Conservation (phyloP, 2,113 vertebrate genomes). For the Octodon degus region DNA sequence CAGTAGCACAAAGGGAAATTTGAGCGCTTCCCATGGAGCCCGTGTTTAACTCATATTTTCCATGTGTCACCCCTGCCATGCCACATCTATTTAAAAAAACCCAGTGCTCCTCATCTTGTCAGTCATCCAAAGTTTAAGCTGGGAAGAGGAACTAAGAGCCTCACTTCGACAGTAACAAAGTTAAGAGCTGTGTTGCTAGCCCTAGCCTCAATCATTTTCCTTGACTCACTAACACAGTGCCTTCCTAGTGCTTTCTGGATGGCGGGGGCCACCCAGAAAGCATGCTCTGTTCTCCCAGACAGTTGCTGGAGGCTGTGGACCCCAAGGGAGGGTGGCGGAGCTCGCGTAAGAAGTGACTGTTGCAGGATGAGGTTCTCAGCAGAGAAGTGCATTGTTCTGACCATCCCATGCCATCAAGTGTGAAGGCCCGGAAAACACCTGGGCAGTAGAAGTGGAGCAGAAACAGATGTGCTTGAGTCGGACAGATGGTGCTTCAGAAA, state of each 20-base stretch:
- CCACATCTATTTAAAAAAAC: not conserved
- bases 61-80: not conserved
- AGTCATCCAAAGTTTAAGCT: not conserved
- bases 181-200: not conserved
- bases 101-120: not conserved
- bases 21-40: not conserved
- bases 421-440: conserved; percentile 14
- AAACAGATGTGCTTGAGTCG: not conserved
- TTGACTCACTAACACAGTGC: not conserved
- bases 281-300: not conserved
- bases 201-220: not conserved
- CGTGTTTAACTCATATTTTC: not conserved
- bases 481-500: not conserved
- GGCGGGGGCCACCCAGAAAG: not conserved
- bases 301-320: not conserved
- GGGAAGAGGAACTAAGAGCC: not conserved
- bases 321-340: not conserved
- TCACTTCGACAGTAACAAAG: not conserved
- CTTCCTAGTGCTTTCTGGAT: not conserved
- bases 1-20: not conserved
- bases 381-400: conserved; percentile 59
- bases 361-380: conserved; percentile 60
- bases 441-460: not conserved
- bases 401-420: conserved; percentile 53
- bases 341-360: conserved; percentile 18